Evolutionary conservation across 2,888 invertebrate species (phyloP), one percentile per base, ranked within the genome.

Genomic region (Melipona beecheii): DNA sequence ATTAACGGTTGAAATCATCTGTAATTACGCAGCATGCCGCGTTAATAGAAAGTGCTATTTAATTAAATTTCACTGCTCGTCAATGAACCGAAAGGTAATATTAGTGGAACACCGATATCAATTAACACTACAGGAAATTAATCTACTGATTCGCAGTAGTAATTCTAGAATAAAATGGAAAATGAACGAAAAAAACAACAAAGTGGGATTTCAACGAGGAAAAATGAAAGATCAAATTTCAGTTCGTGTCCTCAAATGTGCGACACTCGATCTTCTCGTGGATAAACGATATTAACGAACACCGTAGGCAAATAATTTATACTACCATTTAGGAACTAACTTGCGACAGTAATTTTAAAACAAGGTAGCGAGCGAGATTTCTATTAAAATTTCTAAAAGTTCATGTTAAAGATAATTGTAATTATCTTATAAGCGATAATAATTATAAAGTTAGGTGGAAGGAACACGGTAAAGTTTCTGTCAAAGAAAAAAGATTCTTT

Each of bases 121-220:
- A 62, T 79, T 76, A 54, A 78, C 50, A 54, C 43, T 13, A n/a
- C 24, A 19, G 65, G 19, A 74, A 31, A 70, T 65, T 62, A 36
- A 70, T n/a, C 31, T 49, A 54, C 58, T 71, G 58, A 58, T 71
- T 58, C 21, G 13, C 0, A 15, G 19, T 60, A 60, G 9, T 19
- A 60, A 60, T 27, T 4, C 24, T 27, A 27, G 24, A 24, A 27
- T 60, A 9, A 27, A 60, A 9, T 17, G 4, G 9, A 17, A 31
- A 19, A 52, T 17, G 21, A 52, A 52, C 17, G 13, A 52, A 52
- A 52, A 52, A 19, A n/a, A n/a, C n/a, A n/a, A 19, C 17, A 0
- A 17, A 21, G 17, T 52, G 1, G 9, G 19, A 19, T 52, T 52
- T 43, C 9, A 43, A 9, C 43, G 2, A 2, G 11, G 43, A 43